These are phyloP conservation scores for Chrysemys picta DNA, from an alignment of 2,113 vertebrate species.

Conservation along the genomic window DNA sequence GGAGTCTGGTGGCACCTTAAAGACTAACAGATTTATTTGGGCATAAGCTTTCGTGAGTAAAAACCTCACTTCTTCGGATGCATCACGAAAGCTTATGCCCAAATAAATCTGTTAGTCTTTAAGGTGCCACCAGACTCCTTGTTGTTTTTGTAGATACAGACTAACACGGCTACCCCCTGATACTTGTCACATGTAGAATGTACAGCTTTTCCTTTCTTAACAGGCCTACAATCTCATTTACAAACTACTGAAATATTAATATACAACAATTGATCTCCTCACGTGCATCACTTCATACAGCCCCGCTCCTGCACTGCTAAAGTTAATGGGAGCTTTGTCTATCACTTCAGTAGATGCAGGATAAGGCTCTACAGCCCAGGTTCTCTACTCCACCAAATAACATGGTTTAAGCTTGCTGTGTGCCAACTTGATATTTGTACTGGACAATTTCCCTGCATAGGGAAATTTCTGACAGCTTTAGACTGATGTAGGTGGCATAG, in stretches of 20 bases:
- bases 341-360: neutral
- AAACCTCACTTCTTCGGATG: no score
- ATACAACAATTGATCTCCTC: neutral
- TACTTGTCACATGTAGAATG: rapidly evolving
- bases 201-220: neutral
- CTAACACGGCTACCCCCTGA: no score
- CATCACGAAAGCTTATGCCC: no score
- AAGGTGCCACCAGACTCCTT: no score
- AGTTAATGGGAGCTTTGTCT: neutral
- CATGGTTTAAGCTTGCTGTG: no score
- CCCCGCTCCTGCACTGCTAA: neutral
- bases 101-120: no score
- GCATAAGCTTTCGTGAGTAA: no score
- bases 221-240: neutral
- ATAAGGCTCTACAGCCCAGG: neutral
- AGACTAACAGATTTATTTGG: no score
- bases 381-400: neutral
- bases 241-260: neutral
- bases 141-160: no score
- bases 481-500: neutral
- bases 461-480: neutral
- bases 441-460: neutral
- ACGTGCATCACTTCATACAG: neutral
- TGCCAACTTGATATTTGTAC: neutral
- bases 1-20: no score